Evolutionary conservation across 2,797 vertebrate genomes (phyloP).

Genomic region (Xenops minutus): DNA sequence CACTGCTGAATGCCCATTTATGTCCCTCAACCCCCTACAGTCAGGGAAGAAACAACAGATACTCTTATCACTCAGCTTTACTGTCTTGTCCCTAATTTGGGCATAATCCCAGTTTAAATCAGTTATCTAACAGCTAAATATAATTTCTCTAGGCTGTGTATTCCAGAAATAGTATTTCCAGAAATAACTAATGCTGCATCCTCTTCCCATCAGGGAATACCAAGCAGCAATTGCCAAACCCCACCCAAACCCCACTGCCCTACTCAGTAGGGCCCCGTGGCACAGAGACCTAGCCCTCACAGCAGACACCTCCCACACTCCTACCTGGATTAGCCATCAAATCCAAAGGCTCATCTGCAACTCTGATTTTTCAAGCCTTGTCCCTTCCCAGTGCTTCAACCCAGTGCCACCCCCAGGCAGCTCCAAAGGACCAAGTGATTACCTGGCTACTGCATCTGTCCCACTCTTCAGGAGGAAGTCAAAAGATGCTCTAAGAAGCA

Average conservation of each 20-base stretch:
- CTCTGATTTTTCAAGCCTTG: not conserved
- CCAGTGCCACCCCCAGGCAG: not conserved
- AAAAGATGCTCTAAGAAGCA: not conserved
- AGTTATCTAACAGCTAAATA: conserved; percentile 54
- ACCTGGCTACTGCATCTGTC: not conserved
- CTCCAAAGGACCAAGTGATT: not conserved
- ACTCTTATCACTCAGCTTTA: conserved; percentile 49
- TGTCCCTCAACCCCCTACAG: not conserved
- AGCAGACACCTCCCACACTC: not conserved
- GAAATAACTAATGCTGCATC: conserved; percentile 30
- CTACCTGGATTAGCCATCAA: not conserved
- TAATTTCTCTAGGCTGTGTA: conserved; percentile 9
- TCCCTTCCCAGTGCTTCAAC: not conserved
- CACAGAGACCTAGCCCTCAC: not conserved
- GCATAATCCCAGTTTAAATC: conserved; percentile 56
- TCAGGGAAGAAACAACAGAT: not conserved
- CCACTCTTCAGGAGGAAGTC: not conserved
- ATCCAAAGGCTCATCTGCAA: not conserved
- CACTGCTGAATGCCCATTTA: not conserved
- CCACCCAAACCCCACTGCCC: not conserved
- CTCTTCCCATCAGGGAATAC: not conserved
- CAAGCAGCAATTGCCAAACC: not conserved
- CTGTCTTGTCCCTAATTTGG: conserved; percentile 35
- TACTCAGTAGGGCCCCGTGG: not conserved
- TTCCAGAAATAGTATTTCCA: conserved; percentile 54